phyloP scores from a whole-genome alignment of 2,888 invertebrate genomes.

The Aplocera efformata region DNA sequence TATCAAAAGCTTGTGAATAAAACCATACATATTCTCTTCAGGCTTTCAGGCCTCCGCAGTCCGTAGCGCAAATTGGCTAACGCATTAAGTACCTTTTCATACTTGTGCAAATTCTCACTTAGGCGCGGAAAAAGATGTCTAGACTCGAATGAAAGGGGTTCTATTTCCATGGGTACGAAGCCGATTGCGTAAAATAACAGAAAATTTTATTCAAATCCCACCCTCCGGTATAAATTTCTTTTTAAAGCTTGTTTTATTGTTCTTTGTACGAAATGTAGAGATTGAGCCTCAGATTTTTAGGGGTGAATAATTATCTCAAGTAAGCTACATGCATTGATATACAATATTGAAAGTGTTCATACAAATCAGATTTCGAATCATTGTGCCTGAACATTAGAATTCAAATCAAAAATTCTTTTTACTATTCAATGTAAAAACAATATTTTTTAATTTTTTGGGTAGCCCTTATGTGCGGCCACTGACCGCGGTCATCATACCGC shows the following conservation, averaged over 20 bases:
- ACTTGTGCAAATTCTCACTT: constrained; percentile 18
- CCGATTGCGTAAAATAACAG: constrained; percentile 8
- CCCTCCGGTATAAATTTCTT: constrained; percentile 11
- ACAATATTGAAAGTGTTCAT: too few relatives aligned
- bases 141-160: constrained; percentile 16
- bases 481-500: too few relatives aligned
- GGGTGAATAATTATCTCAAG: too few relatives aligned
- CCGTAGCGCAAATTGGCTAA: constrained; percentile 24
- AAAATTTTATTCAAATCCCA: constrained; percentile 11
- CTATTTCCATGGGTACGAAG: constrained; percentile 9
- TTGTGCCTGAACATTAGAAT: too few relatives aligned
- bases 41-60: constrained; percentile 23
- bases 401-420: too few relatives aligned
- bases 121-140: constrained; percentile 19
- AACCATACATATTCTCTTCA: constrained; percentile 45
- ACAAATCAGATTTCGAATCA: too few relatives aligned
- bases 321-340: too few relatives aligned
- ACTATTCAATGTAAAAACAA: too few relatives aligned
- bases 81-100: constrained; percentile 25
- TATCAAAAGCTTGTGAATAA: constrained; percentile 56
- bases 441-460: too few relatives aligned
- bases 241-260: constrained; percentile 11
- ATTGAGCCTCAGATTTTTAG: not conserved
- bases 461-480: too few relatives aligned
- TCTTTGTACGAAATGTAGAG: not conserved